Conservation (phyloP, 2,113 vertebrate genomes). For the Ranitomeya variabilis region DNA sequence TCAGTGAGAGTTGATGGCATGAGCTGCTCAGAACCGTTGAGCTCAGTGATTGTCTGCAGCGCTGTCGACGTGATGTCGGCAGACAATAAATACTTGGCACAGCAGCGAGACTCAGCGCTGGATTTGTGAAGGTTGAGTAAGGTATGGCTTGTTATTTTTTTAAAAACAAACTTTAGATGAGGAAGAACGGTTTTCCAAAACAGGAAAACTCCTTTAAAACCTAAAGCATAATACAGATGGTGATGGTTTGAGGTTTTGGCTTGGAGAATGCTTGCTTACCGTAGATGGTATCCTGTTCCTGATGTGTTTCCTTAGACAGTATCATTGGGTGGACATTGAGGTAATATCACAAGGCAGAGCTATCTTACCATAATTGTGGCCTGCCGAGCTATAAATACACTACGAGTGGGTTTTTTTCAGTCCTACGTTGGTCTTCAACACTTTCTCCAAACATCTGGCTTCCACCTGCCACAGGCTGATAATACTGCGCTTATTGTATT, state of each 20-base stretch:
- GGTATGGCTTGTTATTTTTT: no score
- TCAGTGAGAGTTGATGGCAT: no score
- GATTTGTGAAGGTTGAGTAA: no score
- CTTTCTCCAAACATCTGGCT: not conserved
- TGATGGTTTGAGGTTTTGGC: not conserved
- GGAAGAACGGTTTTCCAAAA: no score
- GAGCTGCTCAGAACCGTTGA: no score
- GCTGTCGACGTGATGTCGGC: no score
- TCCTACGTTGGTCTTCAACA: not conserved
- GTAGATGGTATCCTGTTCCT: not conserved
- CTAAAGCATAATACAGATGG: no score
- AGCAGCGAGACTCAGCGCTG: no score
- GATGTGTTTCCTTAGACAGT: not conserved
- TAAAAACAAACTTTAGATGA: no score
- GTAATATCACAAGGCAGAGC: not conserved
- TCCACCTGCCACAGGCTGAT: not conserved
- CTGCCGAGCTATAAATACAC: not conserved
- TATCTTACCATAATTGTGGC: not conserved
- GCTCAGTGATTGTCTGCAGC: no score
- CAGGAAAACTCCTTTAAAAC: no score
- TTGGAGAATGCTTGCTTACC: not conserved
- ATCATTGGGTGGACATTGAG: not conserved
- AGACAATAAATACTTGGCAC: no score
- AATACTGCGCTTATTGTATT: not conserved
- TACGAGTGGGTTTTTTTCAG: not conserved